These are phyloP conservation scores for Craniophora ligustri DNA, from an alignment of 2,888 invertebrate genomes.

Conservation along the genomic window DNA sequence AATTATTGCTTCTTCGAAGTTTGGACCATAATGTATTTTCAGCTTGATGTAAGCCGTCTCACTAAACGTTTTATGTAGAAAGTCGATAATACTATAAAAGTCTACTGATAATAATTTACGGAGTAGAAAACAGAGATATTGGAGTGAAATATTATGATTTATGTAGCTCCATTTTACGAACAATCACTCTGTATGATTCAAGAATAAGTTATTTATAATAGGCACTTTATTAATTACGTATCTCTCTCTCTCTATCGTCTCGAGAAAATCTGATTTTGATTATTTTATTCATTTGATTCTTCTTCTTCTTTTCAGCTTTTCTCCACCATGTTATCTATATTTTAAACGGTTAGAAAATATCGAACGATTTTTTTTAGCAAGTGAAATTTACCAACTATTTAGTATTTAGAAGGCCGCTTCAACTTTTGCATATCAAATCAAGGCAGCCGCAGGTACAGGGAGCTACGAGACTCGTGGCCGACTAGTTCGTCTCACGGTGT, in stretches of 20 bases:
- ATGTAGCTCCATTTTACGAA: too few species aligned
- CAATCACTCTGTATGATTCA: too few species aligned
- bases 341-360: too few species aligned
- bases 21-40: conserved; percentile 59
- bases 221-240: too few species aligned
- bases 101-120: conserved; percentile 48
- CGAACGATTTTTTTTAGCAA: too few species aligned
- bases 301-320: too few species aligned
- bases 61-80: conserved; percentile 48
- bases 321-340: too few species aligned
- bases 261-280: too few species aligned
- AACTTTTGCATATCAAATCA: conserved; percentile 68
- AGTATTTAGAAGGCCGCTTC: conserved; percentile 23
- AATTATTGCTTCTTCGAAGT: conserved; percentile 61
- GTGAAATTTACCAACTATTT: too few species aligned
- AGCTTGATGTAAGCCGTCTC: conserved; percentile 52
- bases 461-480: conserved; percentile 53
- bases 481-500: conserved; percentile 57
- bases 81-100: conserved; percentile 40
- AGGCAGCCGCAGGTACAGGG: conserved; percentile 52
- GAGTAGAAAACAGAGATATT: conserved; percentile 50
- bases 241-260: too few species aligned
- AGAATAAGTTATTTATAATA: too few species aligned
- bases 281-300: too few species aligned
- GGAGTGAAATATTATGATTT: conserved; percentile 41